Base-by-base conservation (phyloP, 1,140 invertebrate genomes). In the Drosophila pandora region DNA sequence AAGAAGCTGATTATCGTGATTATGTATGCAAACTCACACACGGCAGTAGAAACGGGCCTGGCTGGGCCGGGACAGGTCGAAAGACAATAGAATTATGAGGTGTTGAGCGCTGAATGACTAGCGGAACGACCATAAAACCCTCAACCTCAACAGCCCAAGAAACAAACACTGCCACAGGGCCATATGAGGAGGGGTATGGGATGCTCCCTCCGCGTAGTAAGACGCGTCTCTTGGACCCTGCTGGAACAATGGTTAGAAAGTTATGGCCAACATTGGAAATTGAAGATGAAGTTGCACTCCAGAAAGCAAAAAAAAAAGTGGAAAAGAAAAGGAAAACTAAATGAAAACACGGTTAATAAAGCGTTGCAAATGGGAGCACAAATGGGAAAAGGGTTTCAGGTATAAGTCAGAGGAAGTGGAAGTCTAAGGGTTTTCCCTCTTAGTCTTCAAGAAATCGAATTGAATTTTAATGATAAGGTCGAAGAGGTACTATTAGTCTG, bases 11-110 rank as follows among this genome's bases (percentile, higher is more conserved):
- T 87, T 88, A 87, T 76, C 60, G 39, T 88, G 62, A 87, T 88
- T 87, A 82, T 88, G 83, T 79, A 88, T 88, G 83, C 79, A 84
- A 49, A 81, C 57, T 65, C 71, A 79, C 64, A 78, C 53, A 63
- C 60, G 58, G 48, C 59, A 43, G 17, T 22, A 56, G 45, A 64
- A 39, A 37, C 47, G 45, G 13, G n/a, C n/a, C n/a, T n/a, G n/a
- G n/a, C n/a, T n/a, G n/a, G n/a, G 39, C 3, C 39, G 43, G 39
- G 50, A 75, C 61, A 75, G 82, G 69, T 76, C 78, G 79, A 79
- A 82, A 88, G 79, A 87, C 83, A 87, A 87, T 87, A 79, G 83
- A 87, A 87, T 87, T 87, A 87, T 89, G 83, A 87, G 83, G 83
- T 87, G 83, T 88, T 89, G 82, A 87, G 57, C 65, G 83, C 57